Evolutionary conservation across 2,797 vertebrate species (phyloP).

Genomic region (Natrix natrix): DNA sequence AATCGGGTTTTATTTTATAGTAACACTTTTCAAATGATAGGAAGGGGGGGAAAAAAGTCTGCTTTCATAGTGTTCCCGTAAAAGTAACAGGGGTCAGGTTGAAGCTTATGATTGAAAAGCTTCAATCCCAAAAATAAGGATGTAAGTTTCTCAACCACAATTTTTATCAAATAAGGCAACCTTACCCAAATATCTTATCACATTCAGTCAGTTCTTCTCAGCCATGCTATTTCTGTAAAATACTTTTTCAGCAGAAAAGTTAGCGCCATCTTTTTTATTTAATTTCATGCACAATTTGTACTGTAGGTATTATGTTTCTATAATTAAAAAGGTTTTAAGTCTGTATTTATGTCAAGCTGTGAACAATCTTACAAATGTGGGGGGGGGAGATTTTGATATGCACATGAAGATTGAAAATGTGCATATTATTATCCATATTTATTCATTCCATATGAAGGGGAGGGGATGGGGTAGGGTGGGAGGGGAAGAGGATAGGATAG

Average conservation of each 20-base stretch:
- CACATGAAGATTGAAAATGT: neutral
- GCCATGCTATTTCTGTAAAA: neutral
- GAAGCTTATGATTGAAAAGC: neutral
- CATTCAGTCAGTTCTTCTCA: neutral
- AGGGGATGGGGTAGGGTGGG: no score
- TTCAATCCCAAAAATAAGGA: neutral
- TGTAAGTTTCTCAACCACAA: conserved; percentile 14
- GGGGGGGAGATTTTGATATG: neutral
- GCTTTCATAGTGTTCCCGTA: neutral
- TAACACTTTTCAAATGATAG: neutral
- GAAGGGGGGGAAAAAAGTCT: neutral
- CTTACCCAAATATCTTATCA: neutral
- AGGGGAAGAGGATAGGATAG: no score
- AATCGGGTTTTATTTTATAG: conserved; percentile 1
- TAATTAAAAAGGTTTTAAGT: neutral
- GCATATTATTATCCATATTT: neutral
- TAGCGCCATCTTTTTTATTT: neutral
- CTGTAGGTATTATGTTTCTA: neutral
- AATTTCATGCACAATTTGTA: neutral
- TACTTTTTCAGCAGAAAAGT: neutral
- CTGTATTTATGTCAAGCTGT: neutral
- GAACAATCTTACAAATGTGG: neutral
- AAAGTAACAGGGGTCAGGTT: neutral
- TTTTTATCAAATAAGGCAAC: neutral
- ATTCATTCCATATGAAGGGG: neutral